Percentiles rank a stretch among this genome's conserved stretches.
Conservation (phyloP, 1,140 invertebrate species). For the Subanguina moxae region DNA sequence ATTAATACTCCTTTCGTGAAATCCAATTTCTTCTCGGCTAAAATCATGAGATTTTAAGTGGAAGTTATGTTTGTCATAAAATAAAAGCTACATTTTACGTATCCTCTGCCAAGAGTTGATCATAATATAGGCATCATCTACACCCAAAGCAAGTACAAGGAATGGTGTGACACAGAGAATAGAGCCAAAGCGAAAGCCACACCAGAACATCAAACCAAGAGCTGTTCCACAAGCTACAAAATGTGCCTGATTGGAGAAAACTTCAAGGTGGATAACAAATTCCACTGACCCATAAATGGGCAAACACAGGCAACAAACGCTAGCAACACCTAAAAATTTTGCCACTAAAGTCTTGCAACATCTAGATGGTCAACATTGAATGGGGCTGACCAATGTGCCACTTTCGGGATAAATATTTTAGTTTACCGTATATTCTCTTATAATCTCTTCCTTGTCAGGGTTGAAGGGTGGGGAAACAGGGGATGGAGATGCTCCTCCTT, state of each 20-base stretch:
- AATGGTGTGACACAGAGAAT: conserved; percentile 54
- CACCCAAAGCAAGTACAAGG: conserved; percentile 56
- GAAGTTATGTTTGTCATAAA: too few relatives aligned
- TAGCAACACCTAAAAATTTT: conserved; percentile 35
- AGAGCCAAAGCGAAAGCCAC: conserved; percentile 49
- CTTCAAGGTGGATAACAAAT: too few relatives aligned
- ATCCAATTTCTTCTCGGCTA: background rate
- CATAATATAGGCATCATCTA: conserved; percentile 57
- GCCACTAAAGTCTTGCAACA: too few relatives aligned
- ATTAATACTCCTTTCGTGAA: conserved; percentile 7
- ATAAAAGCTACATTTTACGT: conserved; percentile 11
- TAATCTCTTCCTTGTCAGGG: too few relatives aligned
- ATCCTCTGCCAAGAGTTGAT: conserved; percentile 37
- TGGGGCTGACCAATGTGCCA: too few relatives aligned
- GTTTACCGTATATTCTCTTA: too few relatives aligned
- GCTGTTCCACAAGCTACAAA: conserved; percentile 37
- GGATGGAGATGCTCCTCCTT: too few relatives aligned
- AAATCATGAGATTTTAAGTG: too few relatives aligned
- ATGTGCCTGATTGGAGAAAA: background rate
- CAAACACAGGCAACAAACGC: conserved; percentile 50
- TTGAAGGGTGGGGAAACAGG: too few relatives aligned
- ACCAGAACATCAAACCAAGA: conserved; percentile 52
- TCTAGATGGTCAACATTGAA: too few relatives aligned
- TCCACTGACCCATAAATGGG: conserved; percentile 49
- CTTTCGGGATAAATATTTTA: too few relatives aligned